Conservation (phyloP, 1,140 invertebrate genomes). For the Drosophila hydei region DNA sequence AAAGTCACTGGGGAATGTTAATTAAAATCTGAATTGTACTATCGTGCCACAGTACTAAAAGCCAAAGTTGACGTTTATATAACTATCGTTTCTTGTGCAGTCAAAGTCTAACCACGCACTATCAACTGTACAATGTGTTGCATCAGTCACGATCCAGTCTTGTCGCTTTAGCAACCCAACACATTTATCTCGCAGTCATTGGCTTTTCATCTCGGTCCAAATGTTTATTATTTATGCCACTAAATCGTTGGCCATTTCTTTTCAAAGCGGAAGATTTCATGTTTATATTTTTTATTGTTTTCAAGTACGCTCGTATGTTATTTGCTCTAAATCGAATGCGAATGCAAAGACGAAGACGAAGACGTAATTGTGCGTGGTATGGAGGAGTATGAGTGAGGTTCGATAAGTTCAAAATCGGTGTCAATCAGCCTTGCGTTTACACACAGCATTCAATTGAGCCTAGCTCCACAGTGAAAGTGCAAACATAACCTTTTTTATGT, state of each 20-base stretch:
- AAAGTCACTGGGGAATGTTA: constrained; percentile 41
- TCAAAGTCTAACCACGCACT: constrained; percentile 44
- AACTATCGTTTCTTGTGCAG: constrained; percentile 27
- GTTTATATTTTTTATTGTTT: constrained; percentile 34
- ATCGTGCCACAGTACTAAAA: constrained; percentile 43
- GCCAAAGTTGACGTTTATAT: constrained; percentile 31
- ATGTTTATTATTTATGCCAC: constrained; percentile 45
- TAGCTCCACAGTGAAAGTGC: constrained; percentile 6
- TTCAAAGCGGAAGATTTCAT: constrained; percentile 57
- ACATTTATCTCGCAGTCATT: constrained; percentile 33
- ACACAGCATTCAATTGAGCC: constrained; percentile 1
- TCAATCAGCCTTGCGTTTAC: constrained; percentile 11
- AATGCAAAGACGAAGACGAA: no score
- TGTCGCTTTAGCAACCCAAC: no score
- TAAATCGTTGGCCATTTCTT: constrained; percentile 43
- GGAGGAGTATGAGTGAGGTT: constrained; percentile 17
- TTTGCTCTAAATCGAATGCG: constrained; percentile 39
- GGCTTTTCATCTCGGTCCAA: constrained; percentile 11
- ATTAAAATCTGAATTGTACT: constrained; percentile 49
- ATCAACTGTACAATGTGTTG: background rate
- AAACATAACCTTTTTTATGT: constrained; percentile 4
- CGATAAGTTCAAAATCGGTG: constrained; percentile 35
- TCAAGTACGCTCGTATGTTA: constrained; percentile 12
- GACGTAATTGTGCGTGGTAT: constrained; percentile 31
- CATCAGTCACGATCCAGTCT: constrained; percentile 53